phyloP scores from a whole-genome alignment of 2,888 invertebrate species.

The Drosophila lutescens region DNA sequence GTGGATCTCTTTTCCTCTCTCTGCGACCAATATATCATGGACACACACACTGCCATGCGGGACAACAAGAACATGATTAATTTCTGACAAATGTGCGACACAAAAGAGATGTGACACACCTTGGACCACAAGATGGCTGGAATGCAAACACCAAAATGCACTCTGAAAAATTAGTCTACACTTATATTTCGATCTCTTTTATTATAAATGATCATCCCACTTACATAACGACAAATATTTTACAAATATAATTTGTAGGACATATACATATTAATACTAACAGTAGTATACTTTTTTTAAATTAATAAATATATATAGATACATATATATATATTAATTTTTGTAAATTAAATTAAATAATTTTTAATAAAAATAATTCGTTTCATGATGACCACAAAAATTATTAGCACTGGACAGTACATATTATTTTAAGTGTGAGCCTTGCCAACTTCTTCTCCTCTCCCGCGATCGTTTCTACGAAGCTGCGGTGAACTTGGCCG shows the following conservation, averaged over 20 bases:
- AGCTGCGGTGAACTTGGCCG: conserved; percentile 56
- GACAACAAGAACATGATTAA: conserved; percentile 83
- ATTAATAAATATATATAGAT: too few species aligned
- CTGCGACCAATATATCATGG: conserved; percentile 37
- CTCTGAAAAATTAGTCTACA: background rate
- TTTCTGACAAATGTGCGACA: conserved; percentile 84
- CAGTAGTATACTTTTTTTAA: too few species aligned
- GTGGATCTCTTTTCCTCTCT: conserved; percentile 59
- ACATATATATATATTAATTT: too few species aligned
- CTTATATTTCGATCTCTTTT: too few species aligned
- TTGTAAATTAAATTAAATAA: too few species aligned
- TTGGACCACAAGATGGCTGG: conserved; percentile 70
- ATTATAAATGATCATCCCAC: too few species aligned
- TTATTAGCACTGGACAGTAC: background rate
- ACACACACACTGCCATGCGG: conserved; percentile 41
- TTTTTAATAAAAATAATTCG: too few species aligned
- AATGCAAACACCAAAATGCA: conserved; percentile 30
- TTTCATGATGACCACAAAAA: background rate
- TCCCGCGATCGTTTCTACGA: conserved; percentile 43
- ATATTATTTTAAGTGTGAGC: conserved; percentile 3
- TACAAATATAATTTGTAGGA: too few species aligned
- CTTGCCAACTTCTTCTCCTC: background rate
- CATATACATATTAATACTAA: too few species aligned
- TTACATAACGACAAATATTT: too few species aligned
- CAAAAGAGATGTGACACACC: conserved; percentile 83